Base-by-base conservation (phyloP, 2,888 invertebrate species). In the Eurytoma californica region DNA sequence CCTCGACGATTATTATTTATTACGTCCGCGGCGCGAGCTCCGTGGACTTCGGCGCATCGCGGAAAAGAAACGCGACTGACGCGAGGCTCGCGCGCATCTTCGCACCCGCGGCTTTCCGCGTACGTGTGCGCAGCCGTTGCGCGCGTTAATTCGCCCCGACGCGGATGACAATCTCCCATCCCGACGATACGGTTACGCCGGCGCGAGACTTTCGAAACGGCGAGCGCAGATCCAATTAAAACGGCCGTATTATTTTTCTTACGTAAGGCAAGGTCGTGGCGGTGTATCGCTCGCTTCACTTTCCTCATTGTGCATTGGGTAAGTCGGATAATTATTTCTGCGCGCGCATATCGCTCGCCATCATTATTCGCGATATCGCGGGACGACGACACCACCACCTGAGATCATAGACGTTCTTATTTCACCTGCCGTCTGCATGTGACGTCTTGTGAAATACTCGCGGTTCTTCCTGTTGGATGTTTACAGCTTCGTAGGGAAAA, bases 221-320 rank as follows among this genome's bases (percentile, higher is more conserved):
- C 53, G 61, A 4, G 39, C 53, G 12, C 53, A 28, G 68, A 78
- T 78, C 73, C 78, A 78, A 78, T 78, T 78, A 78, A 73, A 55
- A 72, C 47, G 30, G 67, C 61, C 58, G 70, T 78, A 68, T 68
- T 78, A 78, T 73, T 70, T 70, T 47, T 74, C 70, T 79, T 79
- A 75, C 79, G 74, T 79, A 74, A 79, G 65, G 47, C 79, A 79
- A 79, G 79, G 79, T 79, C 78, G 78, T 55, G 58, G 69, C 28
- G 60, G 39, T 14, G 20, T 53, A 20, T 39, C 24, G 9, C 39
- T 49, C 20, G 53, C 55, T 24, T 74, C 69, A 24, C 65, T 79
- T 79, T 69, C 69, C 69, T 79, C 65, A 69, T 69, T 74, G 57
- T 69, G 63, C 66, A 58, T 67, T 79, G 69, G 58, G 65, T 58